phyloP scores from a whole-genome alignment of 1,140 invertebrate species.

The Homarus americanus region DNA sequence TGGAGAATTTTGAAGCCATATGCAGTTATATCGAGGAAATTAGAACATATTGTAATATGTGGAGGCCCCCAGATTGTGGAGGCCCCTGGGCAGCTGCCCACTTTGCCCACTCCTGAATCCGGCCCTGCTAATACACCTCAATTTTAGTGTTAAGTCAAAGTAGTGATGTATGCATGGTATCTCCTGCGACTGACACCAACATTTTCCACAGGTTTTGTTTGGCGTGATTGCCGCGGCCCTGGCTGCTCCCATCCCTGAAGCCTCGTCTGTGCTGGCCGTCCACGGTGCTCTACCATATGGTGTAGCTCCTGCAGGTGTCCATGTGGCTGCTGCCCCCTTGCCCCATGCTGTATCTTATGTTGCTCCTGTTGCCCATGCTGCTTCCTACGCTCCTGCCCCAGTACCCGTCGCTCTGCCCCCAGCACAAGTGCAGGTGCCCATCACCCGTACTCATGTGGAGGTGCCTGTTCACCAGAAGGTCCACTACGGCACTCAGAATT shows the following conservation, averaged over 20 bases:
- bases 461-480: constrained; percentile 50
- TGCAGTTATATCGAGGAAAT: too few relatives aligned
- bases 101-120: too few relatives aligned
- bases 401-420: too few relatives aligned
- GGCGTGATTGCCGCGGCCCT: constrained; percentile 40
- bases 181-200: too few relatives aligned
- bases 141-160: too few relatives aligned
- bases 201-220: constrained; percentile 8
- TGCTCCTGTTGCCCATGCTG: constrained; percentile 5
- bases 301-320: background rate
- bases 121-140: too few relatives aligned
- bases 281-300: background rate
- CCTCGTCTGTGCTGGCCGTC: background rate
- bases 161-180: too few relatives aligned
- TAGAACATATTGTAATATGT: too few relatives aligned
- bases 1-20: too few relatives aligned
- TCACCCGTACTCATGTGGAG: constrained; percentile 46
- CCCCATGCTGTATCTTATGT: background rate
- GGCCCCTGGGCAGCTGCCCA: too few relatives aligned
- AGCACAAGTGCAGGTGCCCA: constrained; percentile 39
- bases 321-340: background rate
- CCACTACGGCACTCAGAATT: constrained; percentile 54
- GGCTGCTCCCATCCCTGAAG: constrained; percentile 24
- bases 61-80: too few relatives aligned
- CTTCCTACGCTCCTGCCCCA: too few relatives aligned